Conservation (phyloP, 2,888 invertebrate species). For the Heliconius cydno region DNA sequence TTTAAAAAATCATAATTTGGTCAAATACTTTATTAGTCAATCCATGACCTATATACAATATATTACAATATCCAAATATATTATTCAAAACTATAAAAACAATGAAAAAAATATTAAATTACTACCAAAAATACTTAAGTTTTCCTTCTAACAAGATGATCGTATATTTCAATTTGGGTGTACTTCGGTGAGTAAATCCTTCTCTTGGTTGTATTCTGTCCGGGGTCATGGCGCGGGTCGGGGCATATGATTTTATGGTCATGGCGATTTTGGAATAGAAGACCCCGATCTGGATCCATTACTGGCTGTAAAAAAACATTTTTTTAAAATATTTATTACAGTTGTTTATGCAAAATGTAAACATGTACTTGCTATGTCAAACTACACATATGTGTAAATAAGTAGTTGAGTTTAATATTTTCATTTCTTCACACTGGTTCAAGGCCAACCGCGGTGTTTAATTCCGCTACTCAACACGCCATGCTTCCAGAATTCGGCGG, state of each 20-base stretch:
- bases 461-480: background rate
- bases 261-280: conserved; percentile 91
- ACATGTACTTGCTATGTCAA: background rate
- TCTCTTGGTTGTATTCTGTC: conserved; percentile 86
- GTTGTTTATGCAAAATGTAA: background rate
- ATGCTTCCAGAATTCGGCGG: background rate
- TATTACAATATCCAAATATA: background rate
- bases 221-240: conserved; percentile 85
- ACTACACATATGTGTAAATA: too few species aligned
- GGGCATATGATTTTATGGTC: conserved; percentile 90
- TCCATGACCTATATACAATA: background rate
- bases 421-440: too few species aligned
- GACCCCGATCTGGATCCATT: conserved; percentile 88
- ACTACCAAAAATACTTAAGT: conserved; percentile 36
- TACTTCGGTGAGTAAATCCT: conserved; percentile 86
- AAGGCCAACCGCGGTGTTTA: too few species aligned
- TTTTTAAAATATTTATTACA: background rate
- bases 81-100: background rate
- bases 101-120: background rate
- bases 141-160: conserved; percentile 88
- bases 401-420: too few species aligned
- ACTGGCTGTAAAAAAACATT: conserved; percentile 74
- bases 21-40: background rate
- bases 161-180: conserved; percentile 90
- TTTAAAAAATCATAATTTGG: background rate